These are phyloP conservation scores for Pangasius sanitwongsei DNA, from an alignment of 2,797 vertebrate genomes.

Conservation along the genomic window DNA sequence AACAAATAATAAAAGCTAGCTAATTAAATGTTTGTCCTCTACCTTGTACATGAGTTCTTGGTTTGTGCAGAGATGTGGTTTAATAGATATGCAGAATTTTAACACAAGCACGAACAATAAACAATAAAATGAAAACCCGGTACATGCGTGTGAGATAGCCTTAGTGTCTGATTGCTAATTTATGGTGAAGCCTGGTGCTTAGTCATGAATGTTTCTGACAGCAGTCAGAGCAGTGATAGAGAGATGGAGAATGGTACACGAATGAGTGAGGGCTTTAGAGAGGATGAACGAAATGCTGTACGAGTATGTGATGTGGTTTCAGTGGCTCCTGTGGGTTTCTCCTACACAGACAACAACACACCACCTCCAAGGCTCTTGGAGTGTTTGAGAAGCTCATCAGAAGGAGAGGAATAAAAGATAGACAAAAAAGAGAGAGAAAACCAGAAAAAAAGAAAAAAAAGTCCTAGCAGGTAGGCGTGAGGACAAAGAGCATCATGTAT, in stretches of 20 bases:
- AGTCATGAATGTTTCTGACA: constrained; percentile 5
- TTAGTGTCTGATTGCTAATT: background rate
- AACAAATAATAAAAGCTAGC: background rate
- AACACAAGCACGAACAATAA: background rate
- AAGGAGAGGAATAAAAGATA: constrained; percentile 2
- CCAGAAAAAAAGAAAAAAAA: background rate
- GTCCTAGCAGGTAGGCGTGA: background rate
- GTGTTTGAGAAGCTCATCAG: background rate
- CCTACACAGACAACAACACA: constrained; percentile 10
- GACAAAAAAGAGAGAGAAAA: background rate
- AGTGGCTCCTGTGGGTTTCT: constrained; percentile 24
- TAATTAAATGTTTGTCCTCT: background rate
- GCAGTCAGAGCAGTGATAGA: background rate
- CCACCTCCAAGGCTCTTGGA: background rate
- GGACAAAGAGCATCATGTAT: constrained; percentile 11
- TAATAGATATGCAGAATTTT: background rate
- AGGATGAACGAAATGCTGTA: background rate
- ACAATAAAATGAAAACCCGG: background rate
- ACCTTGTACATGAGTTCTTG: background rate
- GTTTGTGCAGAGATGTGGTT: background rate
- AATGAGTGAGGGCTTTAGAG: background rate
- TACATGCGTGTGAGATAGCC: background rate
- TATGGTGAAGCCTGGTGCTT: constrained; percentile 1
- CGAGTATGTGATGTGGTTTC: constrained; percentile 8
- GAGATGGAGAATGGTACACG: background rate